phyloP scores from a whole-genome alignment of 1,140 invertebrate species.

The Anastatus disparis region DNA sequence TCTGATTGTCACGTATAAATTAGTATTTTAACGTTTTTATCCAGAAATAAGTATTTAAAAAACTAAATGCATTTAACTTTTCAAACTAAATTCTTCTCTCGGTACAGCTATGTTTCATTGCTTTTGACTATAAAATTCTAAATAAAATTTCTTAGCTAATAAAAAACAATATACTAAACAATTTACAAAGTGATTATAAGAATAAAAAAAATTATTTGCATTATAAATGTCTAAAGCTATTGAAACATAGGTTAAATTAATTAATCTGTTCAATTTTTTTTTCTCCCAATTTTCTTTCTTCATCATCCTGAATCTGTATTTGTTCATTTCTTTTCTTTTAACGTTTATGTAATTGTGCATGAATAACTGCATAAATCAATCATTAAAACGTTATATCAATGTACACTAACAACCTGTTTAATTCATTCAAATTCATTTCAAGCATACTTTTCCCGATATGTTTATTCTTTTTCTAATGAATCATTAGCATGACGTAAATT shows the following conservation, averaged over 20 bases:
- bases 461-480: too few species aligned
- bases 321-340: too few species aligned
- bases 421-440: too few species aligned
- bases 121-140: neutral
- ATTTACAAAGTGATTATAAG: too few species aligned
- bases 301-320: neutral
- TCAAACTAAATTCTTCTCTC: constrained; percentile 9
- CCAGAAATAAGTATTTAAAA: too few species aligned
- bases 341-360: neutral
- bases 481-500: too few species aligned
- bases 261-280: too few species aligned
- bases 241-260: constrained; percentile 9
- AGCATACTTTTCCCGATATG: too few species aligned
- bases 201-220: neutral
- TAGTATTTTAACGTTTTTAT: too few species aligned
- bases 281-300: neutral
- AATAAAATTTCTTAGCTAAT: neutral
- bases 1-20: too few species aligned
- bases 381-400: too few species aligned
- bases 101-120: constrained; percentile 2
- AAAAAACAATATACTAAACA: neutral
- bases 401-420: too few species aligned
- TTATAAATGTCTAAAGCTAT: neutral
- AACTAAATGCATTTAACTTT: neutral
- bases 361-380: neutral